A percentile compares a stretch with the other conserved stretches of the same genome.
Evolutionary conservation across 2,113 vertebrate species (phyloP).

Genomic region (Nycticorax nycticorax): DNA sequence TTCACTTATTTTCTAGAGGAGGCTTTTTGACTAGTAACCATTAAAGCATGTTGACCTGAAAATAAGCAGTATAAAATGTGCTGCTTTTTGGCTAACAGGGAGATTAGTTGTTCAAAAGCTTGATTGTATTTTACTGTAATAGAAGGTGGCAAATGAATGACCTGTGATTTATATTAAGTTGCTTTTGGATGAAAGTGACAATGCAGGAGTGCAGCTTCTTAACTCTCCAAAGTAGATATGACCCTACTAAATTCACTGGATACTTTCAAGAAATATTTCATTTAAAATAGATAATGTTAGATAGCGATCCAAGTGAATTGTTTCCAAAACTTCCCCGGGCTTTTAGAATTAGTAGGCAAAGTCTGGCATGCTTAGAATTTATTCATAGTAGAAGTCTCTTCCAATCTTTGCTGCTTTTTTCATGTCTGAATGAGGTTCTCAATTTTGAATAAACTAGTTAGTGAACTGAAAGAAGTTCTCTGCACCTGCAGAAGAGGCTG

Average conservation of each 20-base stretch:
- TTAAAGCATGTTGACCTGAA: conserved; percentile 16
- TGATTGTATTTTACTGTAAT: background rate
- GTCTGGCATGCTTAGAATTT: conserved; percentile 20
- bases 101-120: background rate
- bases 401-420: conserved; percentile 2
- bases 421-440: background rate
- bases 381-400: conserved; percentile 18
- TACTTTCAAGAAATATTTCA: background rate
- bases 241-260: background rate
- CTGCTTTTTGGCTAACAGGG: background rate
- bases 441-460: conserved; percentile 21
- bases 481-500: conserved; percentile 44
- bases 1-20: background rate
- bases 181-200: background rate
- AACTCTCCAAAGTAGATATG: background rate
- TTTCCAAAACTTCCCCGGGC: background rate
- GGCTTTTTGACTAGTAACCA: background rate
- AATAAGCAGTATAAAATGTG: background rate
- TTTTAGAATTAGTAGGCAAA: conserved; percentile 20
- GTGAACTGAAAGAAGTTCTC: conserved; percentile 9
- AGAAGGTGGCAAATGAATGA: background rate
- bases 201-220: background rate
- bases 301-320: conserved; percentile 8
- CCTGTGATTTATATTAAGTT: background rate
- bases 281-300: conserved; percentile 1